phyloP scores from a whole-genome alignment of 2,797 vertebrate genomes.

The Gephyroberyx darwinii region DNA sequence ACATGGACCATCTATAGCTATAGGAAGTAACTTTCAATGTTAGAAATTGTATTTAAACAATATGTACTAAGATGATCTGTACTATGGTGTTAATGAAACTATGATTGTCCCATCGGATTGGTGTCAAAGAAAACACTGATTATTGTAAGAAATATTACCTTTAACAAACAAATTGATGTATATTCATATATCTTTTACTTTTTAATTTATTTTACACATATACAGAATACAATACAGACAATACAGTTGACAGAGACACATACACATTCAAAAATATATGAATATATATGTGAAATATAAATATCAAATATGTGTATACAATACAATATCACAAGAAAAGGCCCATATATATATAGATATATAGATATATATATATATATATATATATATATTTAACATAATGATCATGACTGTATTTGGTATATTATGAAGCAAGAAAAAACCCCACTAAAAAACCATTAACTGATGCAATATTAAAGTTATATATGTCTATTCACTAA shows the following conservation, averaged over 20 bases:
- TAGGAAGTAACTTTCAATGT: not conserved
- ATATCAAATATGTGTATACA: too few species aligned
- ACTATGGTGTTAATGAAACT: not conserved
- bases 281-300: not conserved
- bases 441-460: constrained; percentile 4
- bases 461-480: constrained; percentile 3
- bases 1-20: constrained; percentile 4
- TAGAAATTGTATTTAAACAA: constrained; percentile 9
- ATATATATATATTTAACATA: not conserved
- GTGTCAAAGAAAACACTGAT: not conserved
- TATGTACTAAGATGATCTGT: not conserved
- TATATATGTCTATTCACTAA: not conserved
- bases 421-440: not conserved
- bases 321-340: too few species aligned
- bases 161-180: not conserved
- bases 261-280: too few species aligned
- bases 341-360: too few species aligned
- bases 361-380: too few species aligned
- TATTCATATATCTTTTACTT: not conserved
- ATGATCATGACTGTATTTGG: not conserved
- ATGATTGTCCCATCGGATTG: not conserved
- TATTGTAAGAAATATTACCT: not conserved
- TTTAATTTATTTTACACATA: not conserved
- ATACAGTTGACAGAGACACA: too few species aligned
- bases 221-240: not conserved